Percentiles rank a stretch among this genome's conserved stretches.
Evolutionary conservation across 2,113 vertebrate genomes (phyloP).

Genomic region (Istiophorus platypterus): DNA sequence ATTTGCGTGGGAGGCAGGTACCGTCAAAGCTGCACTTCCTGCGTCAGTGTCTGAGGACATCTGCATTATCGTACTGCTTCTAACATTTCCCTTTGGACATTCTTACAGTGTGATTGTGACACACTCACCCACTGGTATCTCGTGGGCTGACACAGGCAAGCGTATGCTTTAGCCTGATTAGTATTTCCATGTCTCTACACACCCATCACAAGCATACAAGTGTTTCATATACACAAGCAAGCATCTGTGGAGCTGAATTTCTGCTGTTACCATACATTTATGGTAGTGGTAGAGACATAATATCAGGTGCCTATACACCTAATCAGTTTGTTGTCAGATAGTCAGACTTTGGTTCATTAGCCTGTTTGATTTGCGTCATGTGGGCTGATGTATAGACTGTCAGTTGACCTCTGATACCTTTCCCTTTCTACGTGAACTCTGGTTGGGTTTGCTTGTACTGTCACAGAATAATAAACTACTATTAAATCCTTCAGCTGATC

Average conservation of each 20-base stretch:
- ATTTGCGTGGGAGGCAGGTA: conserved; percentile 54
- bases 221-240: neutral
- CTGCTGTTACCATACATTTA: neutral
- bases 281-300: neutral
- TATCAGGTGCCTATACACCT: neutral
- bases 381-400: too few species aligned
- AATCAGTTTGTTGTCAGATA: neutral
- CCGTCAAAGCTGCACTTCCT: conserved; percentile 39
- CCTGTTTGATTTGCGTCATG: too few species aligned
- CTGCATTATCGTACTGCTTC: conserved; percentile 58
- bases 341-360: too few species aligned
- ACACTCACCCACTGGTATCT: conserved; percentile 1
- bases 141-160: conserved; percentile 7
- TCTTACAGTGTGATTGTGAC: neutral
- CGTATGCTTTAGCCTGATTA: neutral
- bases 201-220: neutral
- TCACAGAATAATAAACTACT: too few species aligned
- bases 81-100: conserved; percentile 5
- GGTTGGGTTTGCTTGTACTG: too few species aligned
- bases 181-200: conserved; percentile 5
- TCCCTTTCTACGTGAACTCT: too few species aligned
- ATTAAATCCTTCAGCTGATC: too few species aligned
- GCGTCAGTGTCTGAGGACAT: conserved; percentile 48
- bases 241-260: neutral
- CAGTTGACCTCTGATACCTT: too few species aligned